Evolutionary conservation across 2,888 invertebrate genomes (phyloP), one percentile per base, ranked within the genome.

Genomic region (Calameuta filiformis): DNA sequence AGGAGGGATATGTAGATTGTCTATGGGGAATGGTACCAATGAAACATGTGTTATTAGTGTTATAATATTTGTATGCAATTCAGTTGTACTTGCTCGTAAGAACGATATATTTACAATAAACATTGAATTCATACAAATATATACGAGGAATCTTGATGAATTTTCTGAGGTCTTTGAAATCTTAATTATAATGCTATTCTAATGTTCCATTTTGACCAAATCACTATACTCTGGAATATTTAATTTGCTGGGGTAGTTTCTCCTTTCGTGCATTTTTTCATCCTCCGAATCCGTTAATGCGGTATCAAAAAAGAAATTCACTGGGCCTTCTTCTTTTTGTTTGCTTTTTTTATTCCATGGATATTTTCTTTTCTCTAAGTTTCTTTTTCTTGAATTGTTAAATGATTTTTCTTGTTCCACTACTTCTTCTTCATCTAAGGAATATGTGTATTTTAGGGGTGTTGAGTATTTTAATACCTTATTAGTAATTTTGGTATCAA

Each of bases 241-340:
- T 11, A 85, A 35, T 80, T 74, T 78, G 76, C 73, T 73, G 12
- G 35, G n/a, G 11, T 73, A 33, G 23, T 12, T 73, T 31, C 73
- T 73, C 30, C 33, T 31, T 12, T 75, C 77, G 15, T 82, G 78
- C 77, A 78, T 77, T 11, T 73, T 78, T 56, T 90, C 89, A 30
- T 87, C 85, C 30, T 91, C 91, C 3, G 89, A 88, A 77, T 87
- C 90, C 0, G 87, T 85, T 31, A 83, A 80, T 12, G 88, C 87
- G 23, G 81, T 79, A 80, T 88, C 85, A 77, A 90, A 88, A 76
- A 91, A 91, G 75, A 85, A 91, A 85, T 90, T 90, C 30, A 86
- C 77, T 4, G 87, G 79, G 15, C 81, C 75, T 15, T 37, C 37
- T 4, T 12, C 12, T 37, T 37, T 37, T 37, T 37, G 37, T 37